phyloP scores from a whole-genome alignment of 2,797 vertebrate genomes.

The Spondyliosoma cantharus region DNA sequence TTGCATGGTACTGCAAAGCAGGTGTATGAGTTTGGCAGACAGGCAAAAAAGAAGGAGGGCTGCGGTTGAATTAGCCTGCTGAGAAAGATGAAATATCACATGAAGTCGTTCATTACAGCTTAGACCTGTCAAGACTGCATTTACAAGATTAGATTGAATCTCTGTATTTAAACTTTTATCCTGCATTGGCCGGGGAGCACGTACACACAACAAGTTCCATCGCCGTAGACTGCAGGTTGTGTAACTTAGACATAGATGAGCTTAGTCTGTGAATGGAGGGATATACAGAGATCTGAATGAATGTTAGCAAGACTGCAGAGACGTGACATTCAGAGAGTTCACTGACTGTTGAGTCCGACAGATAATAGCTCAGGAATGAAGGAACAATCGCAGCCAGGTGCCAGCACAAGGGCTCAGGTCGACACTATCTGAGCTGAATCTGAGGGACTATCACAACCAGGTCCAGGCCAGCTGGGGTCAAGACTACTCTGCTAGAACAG shows the following conservation, averaged over 20 bases:
- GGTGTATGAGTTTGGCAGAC: not conserved
- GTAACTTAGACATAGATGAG: constrained; percentile 50
- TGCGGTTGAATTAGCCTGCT: constrained; percentile 7
- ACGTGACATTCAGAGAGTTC: constrained; percentile 2
- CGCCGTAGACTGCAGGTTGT: constrained; percentile 39
- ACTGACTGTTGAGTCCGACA: not conserved
- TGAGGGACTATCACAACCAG: not conserved
- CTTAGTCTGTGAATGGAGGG: constrained; percentile 36
- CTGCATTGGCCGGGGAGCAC: constrained; percentile 31
- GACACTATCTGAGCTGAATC: not conserved
- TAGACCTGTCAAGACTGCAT: constrained; percentile 68
- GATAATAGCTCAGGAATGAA: constrained; percentile 31
- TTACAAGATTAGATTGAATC: constrained; percentile 63
- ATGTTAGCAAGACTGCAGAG: constrained; percentile 17
- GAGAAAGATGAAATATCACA: constrained; percentile 51
- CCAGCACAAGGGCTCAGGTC: not conserved
- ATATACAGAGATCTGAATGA: constrained; percentile 29
- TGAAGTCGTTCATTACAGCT: constrained; percentile 55
- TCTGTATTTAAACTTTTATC: constrained; percentile 37
- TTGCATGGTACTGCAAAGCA: constrained; percentile 5
- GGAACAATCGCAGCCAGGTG: constrained; percentile 12
- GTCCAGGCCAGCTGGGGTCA: constrained; percentile 1
- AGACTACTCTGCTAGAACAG: not conserved
- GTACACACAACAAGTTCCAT: constrained; percentile 13
- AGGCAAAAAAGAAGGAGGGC: not conserved